phyloP scores from a whole-genome alignment of 2,888 invertebrate species.

The Agrilus biguttatus region DNA sequence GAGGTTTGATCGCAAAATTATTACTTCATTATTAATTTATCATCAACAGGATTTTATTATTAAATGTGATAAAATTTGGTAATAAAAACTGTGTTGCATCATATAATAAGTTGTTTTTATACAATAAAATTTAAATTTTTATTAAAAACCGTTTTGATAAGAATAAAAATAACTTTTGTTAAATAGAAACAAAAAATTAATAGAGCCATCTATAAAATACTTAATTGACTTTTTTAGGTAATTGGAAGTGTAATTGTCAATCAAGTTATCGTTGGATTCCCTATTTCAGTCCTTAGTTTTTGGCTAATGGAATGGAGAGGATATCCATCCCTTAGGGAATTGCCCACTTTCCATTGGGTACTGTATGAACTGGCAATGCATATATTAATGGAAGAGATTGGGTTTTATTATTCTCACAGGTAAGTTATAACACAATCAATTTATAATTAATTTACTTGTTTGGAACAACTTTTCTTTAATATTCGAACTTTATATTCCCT shows the following conservation, averaged over 20 bases:
- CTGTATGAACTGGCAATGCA: slow-evolving; percentile 58
- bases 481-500: too few species aligned
- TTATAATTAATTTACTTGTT: not conserved
- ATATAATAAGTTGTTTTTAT: too few species aligned
- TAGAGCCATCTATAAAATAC: too few species aligned
- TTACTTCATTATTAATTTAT: too few species aligned
- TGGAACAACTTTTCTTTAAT: too few species aligned
- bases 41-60: too few species aligned
- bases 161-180: not conserved
- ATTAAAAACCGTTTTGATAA: too few species aligned
- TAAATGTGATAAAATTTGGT: too few species aligned
- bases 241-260: slow-evolving; percentile 57
- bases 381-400: slow-evolving; percentile 63
- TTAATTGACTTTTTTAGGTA: slow-evolving; percentile 34
- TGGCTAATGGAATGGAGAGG: slow-evolving; percentile 52
- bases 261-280: slow-evolving; percentile 55
- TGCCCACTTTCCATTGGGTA: slow-evolving; percentile 68
- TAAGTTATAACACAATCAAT: slow-evolving; percentile 17
- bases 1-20: too few species aligned
- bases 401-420: slow-evolving; percentile 77
- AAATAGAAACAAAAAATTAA: too few species aligned
- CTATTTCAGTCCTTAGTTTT: slow-evolving; percentile 45
- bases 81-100: too few species aligned
- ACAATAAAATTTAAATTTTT: too few species aligned
- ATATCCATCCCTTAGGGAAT: slow-evolving; percentile 44